Evolutionary conservation across 2,113 vertebrate species (phyloP).

Genomic region (Nesoenas mayeri): DNA sequence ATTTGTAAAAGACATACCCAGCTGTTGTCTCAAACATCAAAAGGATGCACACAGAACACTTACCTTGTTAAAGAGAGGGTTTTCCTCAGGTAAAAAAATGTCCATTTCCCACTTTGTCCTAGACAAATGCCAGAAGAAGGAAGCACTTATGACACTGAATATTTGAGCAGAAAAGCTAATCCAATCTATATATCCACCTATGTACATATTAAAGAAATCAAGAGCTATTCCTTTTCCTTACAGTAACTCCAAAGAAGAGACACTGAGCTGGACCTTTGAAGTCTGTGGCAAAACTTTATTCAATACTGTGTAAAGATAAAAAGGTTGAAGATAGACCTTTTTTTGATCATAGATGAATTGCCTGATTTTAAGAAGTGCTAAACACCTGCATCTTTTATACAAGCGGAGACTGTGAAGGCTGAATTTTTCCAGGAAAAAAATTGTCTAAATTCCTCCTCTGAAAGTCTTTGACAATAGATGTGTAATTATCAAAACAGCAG

Average conservation of each 20-base stretch:
- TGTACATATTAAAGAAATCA: neutral
- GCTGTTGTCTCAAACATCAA: neutral
- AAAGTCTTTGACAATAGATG: neutral
- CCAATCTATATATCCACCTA: neutral
- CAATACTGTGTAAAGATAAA: neutral
- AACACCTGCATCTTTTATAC: conserved; percentile 12
- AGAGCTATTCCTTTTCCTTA: neutral
- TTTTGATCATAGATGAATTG: neutral
- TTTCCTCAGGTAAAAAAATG: neutral
- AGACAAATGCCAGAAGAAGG: neutral
- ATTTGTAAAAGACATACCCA: neutral
- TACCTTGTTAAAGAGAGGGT: neutral
- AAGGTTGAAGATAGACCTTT: neutral
- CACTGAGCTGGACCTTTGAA: neutral
- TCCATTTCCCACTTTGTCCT: neutral
- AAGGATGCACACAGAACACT: neutral
- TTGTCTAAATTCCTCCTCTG: neutral
- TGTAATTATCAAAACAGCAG: neutral
- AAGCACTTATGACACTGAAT: neutral
- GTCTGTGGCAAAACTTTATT: neutral
- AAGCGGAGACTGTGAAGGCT: neutral
- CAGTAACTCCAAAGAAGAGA: neutral
- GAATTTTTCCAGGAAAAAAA: neutral
- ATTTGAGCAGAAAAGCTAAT: neutral
- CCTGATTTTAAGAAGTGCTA: neutral